Evolutionary conservation across 2,888 invertebrate genomes (phyloP).

Genomic region (Apotomis capreana): DNA sequence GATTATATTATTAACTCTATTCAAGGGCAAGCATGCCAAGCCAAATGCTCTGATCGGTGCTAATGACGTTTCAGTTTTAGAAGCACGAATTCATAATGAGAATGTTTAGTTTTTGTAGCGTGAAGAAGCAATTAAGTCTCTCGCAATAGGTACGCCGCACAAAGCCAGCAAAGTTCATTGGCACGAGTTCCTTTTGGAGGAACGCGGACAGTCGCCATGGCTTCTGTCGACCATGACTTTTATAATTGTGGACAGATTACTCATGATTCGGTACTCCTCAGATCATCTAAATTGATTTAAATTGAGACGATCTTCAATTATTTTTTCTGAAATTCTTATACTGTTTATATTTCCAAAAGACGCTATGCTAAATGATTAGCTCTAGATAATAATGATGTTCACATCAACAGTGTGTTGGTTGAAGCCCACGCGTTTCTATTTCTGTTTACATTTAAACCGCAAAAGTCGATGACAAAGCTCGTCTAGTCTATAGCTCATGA

Average conservation of each 20-base stretch:
- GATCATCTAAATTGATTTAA: constrained; percentile 20
- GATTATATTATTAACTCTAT: constrained; percentile 38
- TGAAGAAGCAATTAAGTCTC: constrained; percentile 61
- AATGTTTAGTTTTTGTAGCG: constrained; percentile 55
- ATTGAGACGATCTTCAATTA: not conserved
- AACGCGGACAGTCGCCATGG: constrained; percentile 61
- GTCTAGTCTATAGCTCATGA: constrained; percentile 10
- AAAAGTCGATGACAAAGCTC: constrained; percentile 16
- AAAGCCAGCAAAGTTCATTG: constrained; percentile 75
- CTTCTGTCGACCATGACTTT: constrained; percentile 63
- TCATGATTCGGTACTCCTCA: constrained; percentile 47
- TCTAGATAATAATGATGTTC: not conserved
- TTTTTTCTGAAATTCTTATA: too few species aligned
- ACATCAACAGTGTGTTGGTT: not conserved
- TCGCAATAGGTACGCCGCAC: constrained; percentile 49
- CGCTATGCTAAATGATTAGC: too few species aligned
- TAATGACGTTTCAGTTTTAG: constrained; percentile 36
- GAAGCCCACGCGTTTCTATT: constrained; percentile 12
- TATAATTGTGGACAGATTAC: constrained; percentile 58
- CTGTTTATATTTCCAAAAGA: too few species aligned
- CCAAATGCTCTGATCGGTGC: constrained; percentile 33
- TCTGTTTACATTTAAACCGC: constrained; percentile 18
- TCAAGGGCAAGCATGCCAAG: constrained; percentile 38
- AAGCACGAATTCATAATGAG: constrained; percentile 24
- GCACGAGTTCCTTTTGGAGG: constrained; percentile 64